These are phyloP conservation scores for Danio choprae DNA, from an alignment of 2,797 vertebrate species.

Conservation along the genomic window DNA sequence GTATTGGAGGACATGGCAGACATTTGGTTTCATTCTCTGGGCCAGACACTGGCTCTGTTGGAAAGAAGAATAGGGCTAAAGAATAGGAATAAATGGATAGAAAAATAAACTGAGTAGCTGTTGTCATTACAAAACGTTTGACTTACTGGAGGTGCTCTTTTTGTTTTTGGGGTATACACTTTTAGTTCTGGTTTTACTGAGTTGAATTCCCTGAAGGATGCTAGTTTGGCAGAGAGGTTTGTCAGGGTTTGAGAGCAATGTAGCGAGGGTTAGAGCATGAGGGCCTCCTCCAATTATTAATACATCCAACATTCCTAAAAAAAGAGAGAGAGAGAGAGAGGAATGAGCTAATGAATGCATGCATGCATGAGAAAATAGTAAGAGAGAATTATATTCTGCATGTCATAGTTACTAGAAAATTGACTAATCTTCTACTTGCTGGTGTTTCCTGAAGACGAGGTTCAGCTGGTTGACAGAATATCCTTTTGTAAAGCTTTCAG, in stretches of 20 bases:
- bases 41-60: constrained; percentile 57
- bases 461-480: neutral
- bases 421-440: neutral
- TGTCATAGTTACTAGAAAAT: neutral
- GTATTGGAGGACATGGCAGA: constrained; percentile 47
- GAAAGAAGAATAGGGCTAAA: constrained; percentile 16
- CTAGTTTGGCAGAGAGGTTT: constrained; percentile 20
- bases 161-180: constrained; percentile 59
- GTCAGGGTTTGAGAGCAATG: constrained; percentile 68
- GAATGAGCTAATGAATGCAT: constrained; percentile 23
- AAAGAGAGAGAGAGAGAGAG: constrained; percentile 19
- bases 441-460: constrained; percentile 1
- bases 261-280: constrained; percentile 80
- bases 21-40: constrained; percentile 41
- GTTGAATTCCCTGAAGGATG: constrained; percentile 53
- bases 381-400: neutral
- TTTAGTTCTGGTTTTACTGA: constrained; percentile 51
- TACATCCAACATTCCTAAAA: constrained; percentile 72
- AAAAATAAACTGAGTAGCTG: neutral
- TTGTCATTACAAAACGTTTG: neutral
- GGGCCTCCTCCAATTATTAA: constrained; percentile 80
- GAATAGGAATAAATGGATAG: neutral
- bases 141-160: constrained; percentile 64
- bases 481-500: neutral
- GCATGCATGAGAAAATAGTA: neutral